Evolutionary conservation across 2,888 invertebrate genomes (phyloP).

Genomic region (Sphecodes monilicornis): DNA sequence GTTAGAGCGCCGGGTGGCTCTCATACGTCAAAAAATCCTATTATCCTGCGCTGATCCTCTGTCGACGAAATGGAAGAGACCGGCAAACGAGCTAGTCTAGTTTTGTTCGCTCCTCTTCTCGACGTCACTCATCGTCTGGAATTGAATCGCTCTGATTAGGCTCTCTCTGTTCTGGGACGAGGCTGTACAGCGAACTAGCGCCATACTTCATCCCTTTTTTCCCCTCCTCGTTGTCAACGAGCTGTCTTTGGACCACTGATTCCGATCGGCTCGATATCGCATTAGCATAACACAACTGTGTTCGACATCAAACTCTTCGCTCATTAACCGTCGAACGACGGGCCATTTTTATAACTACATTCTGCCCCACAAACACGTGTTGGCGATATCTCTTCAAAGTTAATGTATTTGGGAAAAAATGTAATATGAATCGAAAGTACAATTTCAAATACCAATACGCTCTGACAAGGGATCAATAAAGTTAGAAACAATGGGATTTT

Average conservation of each 20-base stretch:
- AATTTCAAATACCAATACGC: no score
- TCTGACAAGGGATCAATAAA: no score
- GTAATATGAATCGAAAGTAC: no score
- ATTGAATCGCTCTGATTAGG: constrained; percentile 68
- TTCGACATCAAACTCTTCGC: neutral
- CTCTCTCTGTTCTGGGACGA: constrained; percentile 55
- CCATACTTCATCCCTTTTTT: constrained; percentile 27
- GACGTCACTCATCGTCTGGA: constrained; percentile 69
- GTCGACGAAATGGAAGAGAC: constrained; percentile 67
- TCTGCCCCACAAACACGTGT: no score
- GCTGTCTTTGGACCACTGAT: constrained; percentile 34
- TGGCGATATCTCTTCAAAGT: no score
- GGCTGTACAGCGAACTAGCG: constrained; percentile 45
- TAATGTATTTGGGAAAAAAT: no score
- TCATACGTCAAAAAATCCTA: constrained; percentile 75
- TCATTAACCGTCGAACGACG: neutral
- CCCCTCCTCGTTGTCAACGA: constrained; percentile 11
- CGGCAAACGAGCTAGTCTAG: constrained; percentile 63
- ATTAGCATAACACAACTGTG: neutral
- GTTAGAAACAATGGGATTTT: no score
- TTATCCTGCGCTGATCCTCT: constrained; percentile 71
- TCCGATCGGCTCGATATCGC: constrained; percentile 8
- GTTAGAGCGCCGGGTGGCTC: constrained; percentile 50
- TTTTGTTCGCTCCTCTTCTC: constrained; percentile 72
- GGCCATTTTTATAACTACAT: no score